phyloP scores from a whole-genome alignment of 2,113 vertebrate species.

The Mormyrus lacerda region DNA sequence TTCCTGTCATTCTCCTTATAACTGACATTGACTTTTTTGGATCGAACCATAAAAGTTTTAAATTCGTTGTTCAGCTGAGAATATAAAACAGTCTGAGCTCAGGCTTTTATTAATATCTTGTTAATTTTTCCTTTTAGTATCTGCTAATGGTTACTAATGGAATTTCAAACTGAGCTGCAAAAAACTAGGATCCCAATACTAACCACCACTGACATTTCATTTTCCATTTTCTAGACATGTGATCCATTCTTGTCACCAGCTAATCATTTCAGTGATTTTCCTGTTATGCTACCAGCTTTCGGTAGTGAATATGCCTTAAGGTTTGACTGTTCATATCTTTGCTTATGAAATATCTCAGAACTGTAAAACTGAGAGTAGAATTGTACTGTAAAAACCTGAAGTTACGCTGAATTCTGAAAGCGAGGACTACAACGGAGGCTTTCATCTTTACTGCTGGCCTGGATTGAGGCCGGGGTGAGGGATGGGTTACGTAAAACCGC shows the following conservation, averaged over 20 bases:
- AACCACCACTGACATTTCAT: background rate
- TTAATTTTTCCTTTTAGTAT: background rate
- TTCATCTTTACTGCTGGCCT: background rate
- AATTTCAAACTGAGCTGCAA: background rate
- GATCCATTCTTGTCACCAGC: background rate
- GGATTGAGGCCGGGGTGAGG: constrained; percentile 17
- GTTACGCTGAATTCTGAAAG: background rate
- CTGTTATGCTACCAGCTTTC: background rate
- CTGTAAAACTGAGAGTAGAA: background rate
- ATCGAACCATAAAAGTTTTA: background rate
- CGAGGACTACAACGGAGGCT: background rate
- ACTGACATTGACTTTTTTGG: background rate
- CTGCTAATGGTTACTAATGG: background rate
- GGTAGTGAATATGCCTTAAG: background rate
- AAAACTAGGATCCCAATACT: background rate
- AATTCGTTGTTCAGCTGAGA: background rate
- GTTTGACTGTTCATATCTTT: background rate
- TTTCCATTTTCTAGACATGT: background rate
- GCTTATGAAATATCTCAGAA: background rate
- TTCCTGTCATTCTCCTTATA: background rate
- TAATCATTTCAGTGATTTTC: background rate
- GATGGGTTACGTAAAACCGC: constrained; percentile 32
- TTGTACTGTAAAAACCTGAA: constrained; percentile 6
- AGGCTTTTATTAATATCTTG: background rate
- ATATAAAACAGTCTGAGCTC: background rate